Conservation (phyloP, 1,140 invertebrate genomes). For the Eupristina koningsbergeri region DNA sequence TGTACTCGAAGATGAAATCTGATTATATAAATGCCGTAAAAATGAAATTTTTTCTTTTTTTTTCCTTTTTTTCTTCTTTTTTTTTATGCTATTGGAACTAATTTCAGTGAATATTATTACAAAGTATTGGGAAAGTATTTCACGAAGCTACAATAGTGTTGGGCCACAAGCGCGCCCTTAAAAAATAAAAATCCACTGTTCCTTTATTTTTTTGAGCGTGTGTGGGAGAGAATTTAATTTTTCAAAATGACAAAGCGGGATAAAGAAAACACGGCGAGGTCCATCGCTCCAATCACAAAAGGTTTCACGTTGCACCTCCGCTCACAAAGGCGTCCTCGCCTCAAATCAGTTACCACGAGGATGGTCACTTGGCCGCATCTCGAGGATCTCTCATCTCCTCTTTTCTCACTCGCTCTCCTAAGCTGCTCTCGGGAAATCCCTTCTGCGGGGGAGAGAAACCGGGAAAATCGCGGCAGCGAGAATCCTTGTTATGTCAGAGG, state of each 20-base stretch:
- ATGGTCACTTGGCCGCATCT: conserved; percentile 65
- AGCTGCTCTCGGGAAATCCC: conserved; percentile 51
- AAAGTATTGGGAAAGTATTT: too few species aligned
- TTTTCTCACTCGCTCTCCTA: conserved; percentile 30
- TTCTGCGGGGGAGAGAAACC: not conserved
- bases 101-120: too few species aligned
- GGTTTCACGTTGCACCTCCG: conserved; percentile 44
- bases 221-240: conserved; percentile 4
- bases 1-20: too few species aligned
- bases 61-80: too few species aligned
- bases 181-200: too few species aligned
- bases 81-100: too few species aligned
- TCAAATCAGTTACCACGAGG: conserved; percentile 60
- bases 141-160: too few species aligned
- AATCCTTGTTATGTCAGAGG: conserved; percentile 62
- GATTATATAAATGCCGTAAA: too few species aligned
- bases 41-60: too few species aligned
- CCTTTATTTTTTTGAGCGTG: too few species aligned
- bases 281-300: conserved; percentile 30
- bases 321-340: conserved; percentile 52
- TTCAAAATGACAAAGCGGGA: not conserved
- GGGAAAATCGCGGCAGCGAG: not conserved
- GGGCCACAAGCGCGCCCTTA: too few species aligned
- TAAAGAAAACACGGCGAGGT: not conserved
- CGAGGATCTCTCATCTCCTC: conserved; percentile 41